phyloP scores from a whole-genome alignment of 1,140 invertebrate species.

The Scaptomyza pallida region DNA sequence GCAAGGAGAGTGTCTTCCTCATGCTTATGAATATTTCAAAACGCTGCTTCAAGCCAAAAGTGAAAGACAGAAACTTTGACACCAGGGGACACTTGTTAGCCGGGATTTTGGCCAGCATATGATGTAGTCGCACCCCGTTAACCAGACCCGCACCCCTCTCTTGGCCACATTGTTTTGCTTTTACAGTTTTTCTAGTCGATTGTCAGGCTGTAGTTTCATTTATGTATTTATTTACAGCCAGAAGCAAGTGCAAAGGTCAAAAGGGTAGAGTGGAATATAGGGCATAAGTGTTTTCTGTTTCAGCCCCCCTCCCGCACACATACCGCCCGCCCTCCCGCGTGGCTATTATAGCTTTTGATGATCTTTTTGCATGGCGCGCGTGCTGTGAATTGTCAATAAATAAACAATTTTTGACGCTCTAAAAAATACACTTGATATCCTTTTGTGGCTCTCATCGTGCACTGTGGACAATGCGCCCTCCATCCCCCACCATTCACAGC shows the following conservation, averaged over 20 bases:
- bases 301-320: not conserved
- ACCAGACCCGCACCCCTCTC: no score
- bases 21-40: conserved; percentile 56
- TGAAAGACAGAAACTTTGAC: not conserved
- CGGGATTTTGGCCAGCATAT: not conserved
- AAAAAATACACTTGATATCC: conserved; percentile 43
- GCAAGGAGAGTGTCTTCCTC: not conserved
- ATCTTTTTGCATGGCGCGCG: conserved; percentile 40
- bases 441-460: conserved; percentile 9
- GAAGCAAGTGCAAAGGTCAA: conserved; percentile 26
- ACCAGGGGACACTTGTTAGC: not conserved
- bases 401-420: conserved; percentile 51
- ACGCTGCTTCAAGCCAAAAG: conserved; percentile 3
- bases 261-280: not conserved
- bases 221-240: conserved; percentile 41
- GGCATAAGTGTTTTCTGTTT: not conserved
- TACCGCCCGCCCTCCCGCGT: not conserved
- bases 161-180: not conserved
- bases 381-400: conserved; percentile 59
- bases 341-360: conserved; percentile 44
- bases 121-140: not conserved
- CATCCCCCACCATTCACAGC: not conserved
- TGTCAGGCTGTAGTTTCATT: conserved; percentile 26
- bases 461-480: no score
- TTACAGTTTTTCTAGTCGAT: conserved; percentile 8